A percentile compares a stretch with the other conserved stretches of the same genome.
Conservation (phyloP, 2,888 invertebrate species). For the Meganola albula region DNA sequence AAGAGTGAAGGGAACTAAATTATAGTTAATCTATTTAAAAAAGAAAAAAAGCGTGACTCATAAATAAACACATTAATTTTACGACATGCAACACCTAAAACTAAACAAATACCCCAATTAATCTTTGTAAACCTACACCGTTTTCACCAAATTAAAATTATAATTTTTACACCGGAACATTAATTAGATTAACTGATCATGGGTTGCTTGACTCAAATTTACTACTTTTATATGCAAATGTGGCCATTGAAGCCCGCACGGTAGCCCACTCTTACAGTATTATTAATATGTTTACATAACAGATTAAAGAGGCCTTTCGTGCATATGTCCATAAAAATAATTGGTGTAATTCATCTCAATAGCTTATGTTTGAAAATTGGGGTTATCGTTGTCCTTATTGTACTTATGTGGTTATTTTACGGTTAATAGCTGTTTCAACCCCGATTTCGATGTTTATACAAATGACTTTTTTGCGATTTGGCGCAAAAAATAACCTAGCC, state of each 20-base stretch:
- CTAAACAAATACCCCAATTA: slow-evolving; percentile 7
- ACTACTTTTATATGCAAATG: slow-evolving; percentile 42
- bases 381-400: slow-evolving; percentile 25
- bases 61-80: not conserved
- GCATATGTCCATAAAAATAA: slow-evolving; percentile 56
- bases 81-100: not conserved
- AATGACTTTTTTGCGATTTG: no score
- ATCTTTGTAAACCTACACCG: slow-evolving; percentile 5
- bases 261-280: slow-evolving; percentile 37
- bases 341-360: slow-evolving; percentile 63
- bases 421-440: no score
- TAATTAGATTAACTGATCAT: slow-evolving; percentile 33
- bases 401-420: slow-evolving; percentile 33
- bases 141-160: slow-evolving; percentile 23
- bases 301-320: slow-evolving; percentile 46
- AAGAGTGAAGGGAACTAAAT: no score
- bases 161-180: slow-evolving; percentile 27
- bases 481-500: no score
- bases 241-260: slow-evolving; percentile 31
- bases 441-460: no score
- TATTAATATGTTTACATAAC: slow-evolving; percentile 56
- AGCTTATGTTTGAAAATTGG: slow-evolving; percentile 45
- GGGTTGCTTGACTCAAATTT: slow-evolving; percentile 31
- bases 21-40: no score
- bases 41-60: no score